Evolutionary conservation across 64 coral and sea anemone species (phyloP).

Genomic region (Montipora cactus): DNA sequence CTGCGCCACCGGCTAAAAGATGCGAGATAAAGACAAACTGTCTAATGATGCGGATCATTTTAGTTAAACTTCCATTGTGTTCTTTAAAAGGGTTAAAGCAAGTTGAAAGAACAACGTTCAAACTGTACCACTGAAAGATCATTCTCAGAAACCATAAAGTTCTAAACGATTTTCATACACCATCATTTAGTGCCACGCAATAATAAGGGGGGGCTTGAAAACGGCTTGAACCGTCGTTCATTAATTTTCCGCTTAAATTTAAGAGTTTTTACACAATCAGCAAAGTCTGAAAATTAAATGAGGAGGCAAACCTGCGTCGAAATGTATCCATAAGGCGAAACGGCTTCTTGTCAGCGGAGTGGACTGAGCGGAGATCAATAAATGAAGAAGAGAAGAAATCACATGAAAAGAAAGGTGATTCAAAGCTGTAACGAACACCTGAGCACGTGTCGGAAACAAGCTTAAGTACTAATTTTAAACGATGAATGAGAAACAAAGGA

Average conservation of each 20-base stretch:
- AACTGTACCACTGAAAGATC: neutral
- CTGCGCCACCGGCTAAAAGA: neutral
- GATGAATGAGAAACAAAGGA: neutral
- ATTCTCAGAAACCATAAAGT: neutral
- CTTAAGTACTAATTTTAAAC: neutral
- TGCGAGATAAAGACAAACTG: neutral
- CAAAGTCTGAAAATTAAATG: too few relatives aligned
- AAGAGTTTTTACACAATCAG: too few relatives aligned
- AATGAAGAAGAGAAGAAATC: neutral
- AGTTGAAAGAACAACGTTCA: neutral
- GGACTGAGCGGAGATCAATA: neutral
- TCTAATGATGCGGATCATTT: neutral
- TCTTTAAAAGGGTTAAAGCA: neutral
- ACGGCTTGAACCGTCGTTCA: too few relatives aligned
- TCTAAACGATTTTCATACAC: neutral
- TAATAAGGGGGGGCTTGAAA: too few relatives aligned
- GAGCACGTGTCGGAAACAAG: neutral
- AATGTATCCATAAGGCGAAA: neutral
- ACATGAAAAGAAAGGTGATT: neutral
- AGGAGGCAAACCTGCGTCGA: neutral
- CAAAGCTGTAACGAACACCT: neutral
- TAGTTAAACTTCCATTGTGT: neutral
- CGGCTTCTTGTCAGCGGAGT: neutral
- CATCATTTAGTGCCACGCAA: neutral
- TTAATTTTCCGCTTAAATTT: too few relatives aligned